Evolutionary conservation across 2,888 invertebrate species (phyloP).

Genomic region (Aleiodes leptofemur): DNA sequence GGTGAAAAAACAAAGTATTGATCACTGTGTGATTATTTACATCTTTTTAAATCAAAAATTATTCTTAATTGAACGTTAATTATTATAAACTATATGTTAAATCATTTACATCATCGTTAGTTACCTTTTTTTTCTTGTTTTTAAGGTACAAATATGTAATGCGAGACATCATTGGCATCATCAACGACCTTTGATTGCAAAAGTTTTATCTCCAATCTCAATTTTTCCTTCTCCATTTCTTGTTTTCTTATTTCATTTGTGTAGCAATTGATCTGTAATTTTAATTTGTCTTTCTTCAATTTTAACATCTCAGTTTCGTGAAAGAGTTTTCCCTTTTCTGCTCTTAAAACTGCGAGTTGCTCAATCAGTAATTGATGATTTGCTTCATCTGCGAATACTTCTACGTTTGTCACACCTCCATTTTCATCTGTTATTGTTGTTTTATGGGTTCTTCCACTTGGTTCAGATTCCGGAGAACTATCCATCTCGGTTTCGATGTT

Average conservation of each 20-base stretch:
- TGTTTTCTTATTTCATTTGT: conserved; percentile 67
- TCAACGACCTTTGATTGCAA: conserved; percentile 70
- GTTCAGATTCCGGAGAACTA: conserved; percentile 61
- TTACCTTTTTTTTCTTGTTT: neutral
- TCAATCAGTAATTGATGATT: conserved; percentile 68
- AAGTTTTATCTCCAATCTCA: conserved; percentile 70
- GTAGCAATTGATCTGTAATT: conserved; percentile 67
- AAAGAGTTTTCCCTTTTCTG: conserved; percentile 68
- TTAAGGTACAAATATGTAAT: conserved; percentile 72
- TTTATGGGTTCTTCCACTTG: conserved; percentile 48
- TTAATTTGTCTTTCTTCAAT: conserved; percentile 75
- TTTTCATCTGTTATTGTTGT: neutral
- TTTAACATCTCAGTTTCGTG: conserved; percentile 72
- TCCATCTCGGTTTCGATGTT: conserved; percentile 61
- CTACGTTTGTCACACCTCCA: conserved; percentile 54
- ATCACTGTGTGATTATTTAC: neutral
- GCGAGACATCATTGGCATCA: conserved; percentile 70
- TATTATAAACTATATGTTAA: neutral
- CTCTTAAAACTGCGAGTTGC: conserved; percentile 69
- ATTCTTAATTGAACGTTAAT: neutral
- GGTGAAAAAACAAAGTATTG: too few relatives aligned
- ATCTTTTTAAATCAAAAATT: neutral
- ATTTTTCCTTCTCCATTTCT: conserved; percentile 70
- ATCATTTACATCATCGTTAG: neutral
- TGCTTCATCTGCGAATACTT: conserved; percentile 65